These are phyloP conservation scores for Branchellion lobata DNA, from an alignment of 2,888 invertebrate species.

Conservation along the genomic window DNA sequence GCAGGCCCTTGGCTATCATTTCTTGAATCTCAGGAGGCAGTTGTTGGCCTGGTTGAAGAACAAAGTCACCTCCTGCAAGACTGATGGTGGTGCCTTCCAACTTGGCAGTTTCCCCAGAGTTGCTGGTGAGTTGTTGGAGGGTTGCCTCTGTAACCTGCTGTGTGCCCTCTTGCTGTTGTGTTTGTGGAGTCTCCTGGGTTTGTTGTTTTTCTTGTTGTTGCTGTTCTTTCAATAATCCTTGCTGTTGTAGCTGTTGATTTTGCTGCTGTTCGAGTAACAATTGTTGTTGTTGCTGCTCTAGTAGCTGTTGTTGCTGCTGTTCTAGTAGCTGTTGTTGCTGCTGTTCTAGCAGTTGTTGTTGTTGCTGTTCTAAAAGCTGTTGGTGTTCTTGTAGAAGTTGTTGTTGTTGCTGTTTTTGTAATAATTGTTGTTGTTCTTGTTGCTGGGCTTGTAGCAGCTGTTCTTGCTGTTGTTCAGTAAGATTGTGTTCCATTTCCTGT, in stretches of 20 bases:
- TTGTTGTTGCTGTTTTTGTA: conserved; percentile 14
- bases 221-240: no score
- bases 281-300: background rate
- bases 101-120: background rate
- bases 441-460: no score
- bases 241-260: background rate
- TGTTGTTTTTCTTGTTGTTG: conserved; percentile 2
- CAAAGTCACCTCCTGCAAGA: conserved; percentile 42
- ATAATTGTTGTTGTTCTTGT: background rate
- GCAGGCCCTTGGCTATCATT: conserved; percentile 45
- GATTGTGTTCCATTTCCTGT: no score
- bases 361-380: no score
- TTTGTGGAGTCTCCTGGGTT: background rate
- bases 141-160: background rate
- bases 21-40: conserved; percentile 46
- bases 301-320: no score
- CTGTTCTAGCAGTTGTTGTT: no score
- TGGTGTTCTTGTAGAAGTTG: background rate
- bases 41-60: conserved; percentile 44
- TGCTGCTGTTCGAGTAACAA: background rate
- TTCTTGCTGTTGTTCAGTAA: no score
- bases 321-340: no score
- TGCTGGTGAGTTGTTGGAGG: background rate
- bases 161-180: background rate
- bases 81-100: conserved; percentile 36